These are phyloP conservation scores for Heliconius hortense DNA, from an alignment of 2,888 invertebrate species.

Conservation along the genomic window DNA sequence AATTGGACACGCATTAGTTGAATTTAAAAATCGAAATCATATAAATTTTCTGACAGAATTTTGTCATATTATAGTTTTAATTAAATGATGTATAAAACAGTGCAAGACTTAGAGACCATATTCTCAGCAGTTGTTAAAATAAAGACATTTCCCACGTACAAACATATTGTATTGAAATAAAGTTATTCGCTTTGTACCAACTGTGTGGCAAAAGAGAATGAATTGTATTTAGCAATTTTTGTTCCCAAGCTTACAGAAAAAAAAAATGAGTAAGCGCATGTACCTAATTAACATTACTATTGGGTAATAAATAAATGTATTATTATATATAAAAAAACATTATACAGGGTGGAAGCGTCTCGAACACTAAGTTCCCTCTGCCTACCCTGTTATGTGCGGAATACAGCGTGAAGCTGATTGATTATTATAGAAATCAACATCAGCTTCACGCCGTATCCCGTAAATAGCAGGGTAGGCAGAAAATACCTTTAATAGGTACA, in stretches of 20 bases:
- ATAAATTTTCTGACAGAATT: background rate
- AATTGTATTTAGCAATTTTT: background rate
- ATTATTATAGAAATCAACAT: too few relatives aligned
- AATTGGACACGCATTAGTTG: too few relatives aligned
- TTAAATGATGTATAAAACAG: background rate
- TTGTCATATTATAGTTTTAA: background rate
- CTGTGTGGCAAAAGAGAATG: conserved; percentile 2
- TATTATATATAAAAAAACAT: too few relatives aligned
- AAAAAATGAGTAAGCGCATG: too few relatives aligned
- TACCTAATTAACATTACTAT: background rate
- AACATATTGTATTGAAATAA: background rate
- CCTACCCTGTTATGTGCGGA: too few relatives aligned
- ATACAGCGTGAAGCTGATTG: too few relatives aligned
- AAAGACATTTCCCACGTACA: background rate
- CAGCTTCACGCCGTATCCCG: too few relatives aligned
- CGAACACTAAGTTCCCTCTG: too few relatives aligned
- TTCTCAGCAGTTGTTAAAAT: background rate
- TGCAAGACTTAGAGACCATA: background rate
- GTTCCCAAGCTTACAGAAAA: conserved; percentile 10
- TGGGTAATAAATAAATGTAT: background rate
- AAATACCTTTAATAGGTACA: too few relatives aligned
- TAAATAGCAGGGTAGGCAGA: too few relatives aligned
- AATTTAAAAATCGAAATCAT: background rate
- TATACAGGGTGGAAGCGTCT: too few relatives aligned
- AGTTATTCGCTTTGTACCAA: conserved; percentile 14